These are phyloP conservation scores for Cephalotes varians DNA, from an alignment of 2,888 invertebrate species.

Conservation along the genomic window DNA sequence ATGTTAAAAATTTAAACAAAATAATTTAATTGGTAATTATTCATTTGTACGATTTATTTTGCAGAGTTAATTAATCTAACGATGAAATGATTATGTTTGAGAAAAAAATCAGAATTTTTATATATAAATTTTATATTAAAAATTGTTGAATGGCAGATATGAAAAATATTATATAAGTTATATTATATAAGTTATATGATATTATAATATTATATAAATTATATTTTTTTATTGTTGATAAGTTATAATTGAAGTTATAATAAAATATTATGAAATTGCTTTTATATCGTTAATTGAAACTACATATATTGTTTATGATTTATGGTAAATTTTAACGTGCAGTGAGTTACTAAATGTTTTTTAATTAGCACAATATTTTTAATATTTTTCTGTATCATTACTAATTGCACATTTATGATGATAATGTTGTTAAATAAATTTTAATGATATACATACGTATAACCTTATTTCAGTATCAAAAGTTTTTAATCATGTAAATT, in stretches of 20 bases:
- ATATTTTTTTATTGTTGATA: neutral
- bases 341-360: neutral
- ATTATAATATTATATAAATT: constrained; percentile 13
- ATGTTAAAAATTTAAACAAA: neutral
- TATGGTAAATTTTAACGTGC: neutral
- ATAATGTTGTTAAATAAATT: neutral
- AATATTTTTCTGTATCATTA: neutral
- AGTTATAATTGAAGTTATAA: neutral
- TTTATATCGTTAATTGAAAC: constrained; percentile 10
- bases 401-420: neutral
- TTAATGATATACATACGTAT: neutral
- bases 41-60: neutral
- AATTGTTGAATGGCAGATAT: neutral
- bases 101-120: neutral
- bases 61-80: constrained; percentile 18
- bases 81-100: neutral
- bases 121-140: neutral
- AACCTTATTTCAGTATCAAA: neutral
- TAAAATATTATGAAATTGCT: constrained; percentile 4
- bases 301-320: constrained; percentile 1
- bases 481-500: constrained; percentile 9
- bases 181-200: neutral
- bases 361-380: constrained; percentile 18
- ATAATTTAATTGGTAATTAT: neutral
- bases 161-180: neutral